Evolutionary conservation across 2,888 invertebrate species (phyloP).

Genomic region (Cephonodes hylas): DNA sequence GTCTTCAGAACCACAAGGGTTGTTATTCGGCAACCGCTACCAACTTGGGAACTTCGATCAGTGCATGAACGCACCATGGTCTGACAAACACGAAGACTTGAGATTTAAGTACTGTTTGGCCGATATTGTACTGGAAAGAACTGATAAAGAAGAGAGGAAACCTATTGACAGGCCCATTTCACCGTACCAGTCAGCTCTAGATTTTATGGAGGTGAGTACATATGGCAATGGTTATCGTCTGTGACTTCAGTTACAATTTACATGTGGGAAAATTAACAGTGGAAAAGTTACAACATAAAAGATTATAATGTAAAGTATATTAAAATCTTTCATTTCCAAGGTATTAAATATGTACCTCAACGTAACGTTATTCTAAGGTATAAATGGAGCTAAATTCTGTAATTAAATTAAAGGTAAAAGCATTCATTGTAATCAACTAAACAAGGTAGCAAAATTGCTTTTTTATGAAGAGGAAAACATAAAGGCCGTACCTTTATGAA

Average conservation of each 20-base stretch:
- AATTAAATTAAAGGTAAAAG: no score
- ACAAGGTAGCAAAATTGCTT: no score
- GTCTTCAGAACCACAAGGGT: constrained; percentile 78
- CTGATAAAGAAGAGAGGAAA: constrained; percentile 45
- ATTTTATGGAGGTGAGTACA: constrained; percentile 64
- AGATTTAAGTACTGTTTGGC: constrained; percentile 74
- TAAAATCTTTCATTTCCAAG: no score
- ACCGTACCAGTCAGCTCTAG: constrained; percentile 68
- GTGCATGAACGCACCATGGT: constrained; percentile 70
- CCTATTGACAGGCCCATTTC: constrained; percentile 41
- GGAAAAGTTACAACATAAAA: no score
- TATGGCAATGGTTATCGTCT: background rate
- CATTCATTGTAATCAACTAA: no score
- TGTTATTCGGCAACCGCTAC: constrained; percentile 78
- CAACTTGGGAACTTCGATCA: constrained; percentile 84
- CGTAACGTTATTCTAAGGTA: no score
- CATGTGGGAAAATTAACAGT: no score
- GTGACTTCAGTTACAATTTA: background rate
- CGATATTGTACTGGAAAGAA: constrained; percentile 64
- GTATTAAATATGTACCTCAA: no score
- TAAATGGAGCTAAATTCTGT: no score
- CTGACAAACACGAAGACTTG: constrained; percentile 47
- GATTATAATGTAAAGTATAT: no score
- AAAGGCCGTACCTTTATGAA: background rate
- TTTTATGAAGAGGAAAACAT: background rate